These are phyloP conservation scores for Drosophila subquinaria DNA, from an alignment of 2,888 invertebrate genomes.

Conservation along the genomic window DNA sequence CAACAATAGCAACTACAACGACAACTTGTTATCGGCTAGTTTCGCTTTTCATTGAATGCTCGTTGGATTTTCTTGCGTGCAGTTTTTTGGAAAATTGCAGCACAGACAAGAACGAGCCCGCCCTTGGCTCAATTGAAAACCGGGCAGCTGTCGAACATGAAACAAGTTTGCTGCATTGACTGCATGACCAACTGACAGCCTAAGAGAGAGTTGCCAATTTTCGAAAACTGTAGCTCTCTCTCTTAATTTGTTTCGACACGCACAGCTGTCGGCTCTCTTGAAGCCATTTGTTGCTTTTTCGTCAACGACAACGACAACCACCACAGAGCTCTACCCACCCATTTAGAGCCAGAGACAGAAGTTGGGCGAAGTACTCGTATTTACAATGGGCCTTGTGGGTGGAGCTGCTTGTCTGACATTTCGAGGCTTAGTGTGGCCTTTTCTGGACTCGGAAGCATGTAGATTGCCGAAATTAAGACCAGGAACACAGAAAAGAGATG, in stretches of 20 bases:
- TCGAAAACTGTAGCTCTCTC: slow-evolving; percentile 7
- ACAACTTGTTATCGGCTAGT: slow-evolving; percentile 60
- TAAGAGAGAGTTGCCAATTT: slow-evolving; percentile 28
- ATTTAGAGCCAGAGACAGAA: slow-evolving; percentile 5
- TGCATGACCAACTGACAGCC: slow-evolving; percentile 32
- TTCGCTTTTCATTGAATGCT: slow-evolving; percentile 65
- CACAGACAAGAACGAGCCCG: slow-evolving; percentile 67
- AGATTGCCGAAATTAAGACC: slow-evolving; percentile 7
- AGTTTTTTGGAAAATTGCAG: slow-evolving; percentile 52
- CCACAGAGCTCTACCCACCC: slow-evolving; percentile 18
- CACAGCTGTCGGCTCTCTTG: slow-evolving; percentile 15
- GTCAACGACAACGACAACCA: slow-evolving; percentile 37
- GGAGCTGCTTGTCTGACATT: slow-evolving; percentile 46
- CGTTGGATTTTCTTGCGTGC: slow-evolving; percentile 52
- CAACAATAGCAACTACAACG: slow-evolving; percentile 24
- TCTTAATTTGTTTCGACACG: slow-evolving; percentile 14
- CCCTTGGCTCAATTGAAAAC: slow-evolving; percentile 72
- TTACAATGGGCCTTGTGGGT: slow-evolving; percentile 15
- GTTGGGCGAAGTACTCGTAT: slow-evolving; percentile 7
- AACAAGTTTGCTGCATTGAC: slow-evolving; percentile 59
- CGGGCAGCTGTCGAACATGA: slow-evolving; percentile 55
- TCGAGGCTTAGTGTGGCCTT: slow-evolving; percentile 47
- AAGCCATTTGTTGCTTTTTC: slow-evolving; percentile 72
- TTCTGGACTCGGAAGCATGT: slow-evolving; percentile 25
- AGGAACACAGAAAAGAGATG: slow-evolving; percentile 19